A percentile compares a stretch with the other conserved stretches of the same genome.
These are phyloP conservation scores for Podarcis siculus DNA, from an alignment of 2,797 vertebrate species.

Conservation along the genomic window DNA sequence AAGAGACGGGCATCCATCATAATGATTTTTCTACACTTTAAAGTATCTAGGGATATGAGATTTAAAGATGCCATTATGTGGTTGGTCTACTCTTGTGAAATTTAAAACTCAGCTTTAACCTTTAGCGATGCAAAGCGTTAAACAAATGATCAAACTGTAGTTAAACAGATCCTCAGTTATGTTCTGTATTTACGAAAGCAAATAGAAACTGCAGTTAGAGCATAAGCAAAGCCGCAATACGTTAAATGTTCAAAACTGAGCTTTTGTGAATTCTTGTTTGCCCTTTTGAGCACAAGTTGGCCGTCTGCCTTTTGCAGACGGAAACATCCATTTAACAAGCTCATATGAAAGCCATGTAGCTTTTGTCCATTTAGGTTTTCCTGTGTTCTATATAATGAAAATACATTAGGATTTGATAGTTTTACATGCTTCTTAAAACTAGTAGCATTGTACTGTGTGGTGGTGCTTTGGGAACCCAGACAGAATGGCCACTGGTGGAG, in stretches of 20 bases:
- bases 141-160: background rate
- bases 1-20: background rate
- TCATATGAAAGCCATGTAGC: background rate
- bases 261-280: background rate
- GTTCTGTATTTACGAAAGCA: background rate
- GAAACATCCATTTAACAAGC: background rate
- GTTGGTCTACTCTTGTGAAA: background rate
- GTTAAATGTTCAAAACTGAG: background rate
- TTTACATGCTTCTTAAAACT: background rate
- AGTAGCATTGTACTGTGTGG: background rate
- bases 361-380: background rate
- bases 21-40: background rate
- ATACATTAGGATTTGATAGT: background rate
- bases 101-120: constrained; percentile 6
- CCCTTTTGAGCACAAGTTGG: background rate
- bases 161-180: background rate
- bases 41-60: background rate
- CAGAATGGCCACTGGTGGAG: background rate
- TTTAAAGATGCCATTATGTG: background rate
- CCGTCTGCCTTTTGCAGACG: background rate
- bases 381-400: background rate
- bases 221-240: background rate
- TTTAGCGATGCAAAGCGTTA: constrained; percentile 16
- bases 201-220: background rate
- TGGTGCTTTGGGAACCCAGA: too few species aligned